These are phyloP conservation scores for Poliocrania exsul DNA, from an alignment of 2,797 vertebrate species.

Conservation along the genomic window DNA sequence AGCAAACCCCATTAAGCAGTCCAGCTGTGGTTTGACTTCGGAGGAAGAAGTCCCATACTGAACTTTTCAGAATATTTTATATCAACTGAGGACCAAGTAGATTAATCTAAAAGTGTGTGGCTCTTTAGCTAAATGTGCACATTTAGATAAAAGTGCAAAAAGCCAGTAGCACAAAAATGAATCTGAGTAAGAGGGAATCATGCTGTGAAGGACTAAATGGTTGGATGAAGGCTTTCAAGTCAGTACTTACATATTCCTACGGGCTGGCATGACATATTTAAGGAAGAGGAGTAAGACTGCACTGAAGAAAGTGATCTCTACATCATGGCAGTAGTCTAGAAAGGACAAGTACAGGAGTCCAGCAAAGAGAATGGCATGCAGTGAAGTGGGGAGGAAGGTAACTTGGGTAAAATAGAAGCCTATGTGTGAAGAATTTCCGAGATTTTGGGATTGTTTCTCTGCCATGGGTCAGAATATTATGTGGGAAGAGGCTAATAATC, in stretches of 20 bases:
- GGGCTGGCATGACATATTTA: not conserved
- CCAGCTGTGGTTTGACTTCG: not conserved
- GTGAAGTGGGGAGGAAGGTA: not conserved
- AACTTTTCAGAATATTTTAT: not conserved
- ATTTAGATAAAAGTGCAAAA: not conserved
- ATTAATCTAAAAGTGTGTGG: not conserved
- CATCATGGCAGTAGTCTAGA: not conserved
- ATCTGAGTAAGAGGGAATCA: not conserved
- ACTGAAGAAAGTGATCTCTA: not conserved
- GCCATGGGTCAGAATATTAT: not conserved
- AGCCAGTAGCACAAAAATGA: not conserved
- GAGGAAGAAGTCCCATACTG: not conserved
- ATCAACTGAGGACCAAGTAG: not conserved
- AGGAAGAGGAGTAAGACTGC: not conserved
- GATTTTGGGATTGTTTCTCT: not conserved
- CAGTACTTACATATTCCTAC: not conserved
- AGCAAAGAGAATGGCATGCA: not conserved
- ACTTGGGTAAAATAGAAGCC: not conserved
- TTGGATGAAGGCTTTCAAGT: not conserved
- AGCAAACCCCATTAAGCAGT: not conserved
- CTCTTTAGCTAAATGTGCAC: not conserved
- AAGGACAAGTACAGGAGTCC: not conserved
- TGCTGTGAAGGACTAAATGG: not conserved
- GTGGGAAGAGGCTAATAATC: not conserved
- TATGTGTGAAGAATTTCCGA: not conserved